Evolutionary conservation across 1,140 invertebrate species (phyloP).

Genomic region (Cepaea nemoralis): DNA sequence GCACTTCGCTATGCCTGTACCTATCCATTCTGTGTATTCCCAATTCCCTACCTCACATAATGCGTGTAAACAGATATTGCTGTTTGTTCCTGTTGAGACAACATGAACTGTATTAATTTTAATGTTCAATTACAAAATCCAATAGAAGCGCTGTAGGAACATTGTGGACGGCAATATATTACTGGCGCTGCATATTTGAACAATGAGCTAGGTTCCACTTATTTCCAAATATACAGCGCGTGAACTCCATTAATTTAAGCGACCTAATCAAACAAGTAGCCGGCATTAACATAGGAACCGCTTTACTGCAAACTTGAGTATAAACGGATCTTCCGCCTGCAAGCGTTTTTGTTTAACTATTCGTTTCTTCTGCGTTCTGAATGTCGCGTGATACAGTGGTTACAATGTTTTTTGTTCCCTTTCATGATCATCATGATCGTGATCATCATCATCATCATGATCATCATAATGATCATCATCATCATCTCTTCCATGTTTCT

Average conservation of each 20-base stretch:
- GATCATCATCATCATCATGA: too few relatives aligned
- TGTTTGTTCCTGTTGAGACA: background rate
- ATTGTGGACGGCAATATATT: background rate
- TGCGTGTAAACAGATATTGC: background rate
- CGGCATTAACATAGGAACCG: background rate
- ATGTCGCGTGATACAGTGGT: too few relatives aligned
- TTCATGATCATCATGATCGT: too few relatives aligned
- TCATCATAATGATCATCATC: too few relatives aligned
- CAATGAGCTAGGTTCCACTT: background rate
- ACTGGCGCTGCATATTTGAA: constrained; percentile 1
- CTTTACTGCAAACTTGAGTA: background rate
- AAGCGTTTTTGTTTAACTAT: too few relatives aligned
- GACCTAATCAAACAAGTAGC: background rate
- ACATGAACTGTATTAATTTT: background rate
- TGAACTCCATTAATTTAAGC: background rate
- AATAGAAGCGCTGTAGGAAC: background rate
- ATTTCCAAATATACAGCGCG: background rate
- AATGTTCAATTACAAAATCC: constrained; percentile 3
- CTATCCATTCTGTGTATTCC: too few relatives aligned
- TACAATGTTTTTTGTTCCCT: too few relatives aligned
- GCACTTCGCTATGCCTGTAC: too few relatives aligned
- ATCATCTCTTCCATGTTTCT: too few relatives aligned
- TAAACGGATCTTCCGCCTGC: too few relatives aligned
- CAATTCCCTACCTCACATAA: background rate
- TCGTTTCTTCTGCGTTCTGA: too few relatives aligned